A percentile compares a stretch with the other conserved stretches of the same genome.
These are phyloP conservation scores for Bubo bubo DNA, from an alignment of 2,113 vertebrate species.

Conservation along the genomic window DNA sequence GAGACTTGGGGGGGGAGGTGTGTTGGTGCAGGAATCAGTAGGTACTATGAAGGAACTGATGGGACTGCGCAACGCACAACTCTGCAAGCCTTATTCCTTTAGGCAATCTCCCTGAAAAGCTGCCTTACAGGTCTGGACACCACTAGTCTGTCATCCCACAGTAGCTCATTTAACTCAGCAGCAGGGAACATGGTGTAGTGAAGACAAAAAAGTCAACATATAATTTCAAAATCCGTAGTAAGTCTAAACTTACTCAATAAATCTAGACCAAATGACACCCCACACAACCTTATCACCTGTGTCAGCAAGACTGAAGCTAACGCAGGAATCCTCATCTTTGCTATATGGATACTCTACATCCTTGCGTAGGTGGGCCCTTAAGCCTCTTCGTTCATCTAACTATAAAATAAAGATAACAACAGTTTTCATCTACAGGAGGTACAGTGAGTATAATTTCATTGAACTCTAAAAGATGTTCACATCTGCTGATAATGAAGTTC, in stretches of 20 bases:
- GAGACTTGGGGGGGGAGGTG: not conserved
- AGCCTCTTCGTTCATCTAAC: not conserved
- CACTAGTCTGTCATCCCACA: not conserved
- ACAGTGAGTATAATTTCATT: not conserved
- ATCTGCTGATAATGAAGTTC: not conserved
- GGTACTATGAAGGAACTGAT: too few relatives aligned
- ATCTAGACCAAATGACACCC: not conserved
- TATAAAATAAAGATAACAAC: not conserved
- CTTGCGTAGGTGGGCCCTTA: not conserved
- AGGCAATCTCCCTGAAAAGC: not conserved
- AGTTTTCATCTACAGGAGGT: not conserved
- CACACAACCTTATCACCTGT: not conserved
- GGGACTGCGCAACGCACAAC: not conserved
- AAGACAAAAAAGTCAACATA: not conserved
- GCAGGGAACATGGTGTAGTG: not conserved
- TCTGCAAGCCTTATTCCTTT: not conserved
- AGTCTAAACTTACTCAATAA: not conserved
- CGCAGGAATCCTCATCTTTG: not conserved
- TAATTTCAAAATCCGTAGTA: not conserved
- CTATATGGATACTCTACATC: not conserved
- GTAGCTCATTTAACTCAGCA: not conserved
- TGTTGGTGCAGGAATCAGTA: not conserved
- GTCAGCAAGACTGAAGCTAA: not conserved
- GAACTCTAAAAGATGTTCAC: not conserved
- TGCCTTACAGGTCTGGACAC: not conserved